A percentile compares a stretch with the other conserved stretches of the same genome.
phyloP scores from a whole-genome alignment of 2,113 vertebrate species.

The Pterocles gutturalis region DNA sequence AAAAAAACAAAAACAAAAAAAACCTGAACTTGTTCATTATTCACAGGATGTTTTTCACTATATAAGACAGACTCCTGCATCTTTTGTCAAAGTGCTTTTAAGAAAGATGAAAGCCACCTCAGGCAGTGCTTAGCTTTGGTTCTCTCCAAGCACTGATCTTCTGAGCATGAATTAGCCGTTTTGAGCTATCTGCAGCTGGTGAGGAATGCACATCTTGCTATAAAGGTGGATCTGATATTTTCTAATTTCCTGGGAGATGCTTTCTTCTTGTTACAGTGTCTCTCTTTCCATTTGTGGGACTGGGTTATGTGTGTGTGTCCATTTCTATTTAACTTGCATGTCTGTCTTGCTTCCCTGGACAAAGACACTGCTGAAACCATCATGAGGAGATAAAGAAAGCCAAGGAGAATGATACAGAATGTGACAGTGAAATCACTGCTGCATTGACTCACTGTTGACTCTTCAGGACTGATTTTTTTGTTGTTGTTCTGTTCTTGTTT shows the following conservation, averaged over 20 bases:
- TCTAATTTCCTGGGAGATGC: neutral
- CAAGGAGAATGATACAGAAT: neutral
- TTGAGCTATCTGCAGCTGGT: neutral
- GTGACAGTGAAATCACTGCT: neutral
- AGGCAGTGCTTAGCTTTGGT: neutral
- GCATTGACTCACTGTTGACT: neutral
- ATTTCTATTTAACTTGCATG: neutral
- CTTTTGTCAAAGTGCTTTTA: neutral
- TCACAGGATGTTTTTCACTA: neutral
- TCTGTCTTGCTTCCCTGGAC: neutral
- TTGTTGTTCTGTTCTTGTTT: slow-evolving; percentile 16
- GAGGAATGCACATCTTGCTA: neutral
- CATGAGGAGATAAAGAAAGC: neutral
- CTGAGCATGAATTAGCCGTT: neutral
- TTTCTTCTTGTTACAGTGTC: neutral
- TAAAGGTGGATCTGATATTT: neutral
- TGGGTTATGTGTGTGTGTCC: too few relatives aligned
- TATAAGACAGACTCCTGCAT: neutral
- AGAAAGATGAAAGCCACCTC: neutral
- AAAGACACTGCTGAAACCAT: neutral
- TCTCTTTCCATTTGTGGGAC: neutral
- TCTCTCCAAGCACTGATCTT: neutral
- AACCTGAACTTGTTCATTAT: neutral
- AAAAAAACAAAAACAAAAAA: neutral
- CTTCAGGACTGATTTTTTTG: neutral